Conservation (phyloP, 2,888 invertebrate species). For the Allophyes oxyacanthae region DNA sequence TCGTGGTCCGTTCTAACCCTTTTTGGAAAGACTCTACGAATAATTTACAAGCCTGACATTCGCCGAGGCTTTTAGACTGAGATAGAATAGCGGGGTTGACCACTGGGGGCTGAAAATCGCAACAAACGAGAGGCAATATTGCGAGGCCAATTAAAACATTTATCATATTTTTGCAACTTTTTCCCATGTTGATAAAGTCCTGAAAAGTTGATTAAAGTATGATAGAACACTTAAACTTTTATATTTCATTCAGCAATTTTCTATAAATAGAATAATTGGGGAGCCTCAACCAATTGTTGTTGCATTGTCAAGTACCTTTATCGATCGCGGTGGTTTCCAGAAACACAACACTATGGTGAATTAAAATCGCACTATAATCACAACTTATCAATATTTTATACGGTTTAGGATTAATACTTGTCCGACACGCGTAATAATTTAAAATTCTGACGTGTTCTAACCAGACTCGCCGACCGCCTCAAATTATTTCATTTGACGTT, state of each 20-base stretch:
- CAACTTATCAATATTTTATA: slow-evolving; percentile 25
- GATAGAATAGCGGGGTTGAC: slow-evolving; percentile 72
- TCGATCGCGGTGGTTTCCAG: slow-evolving; percentile 51
- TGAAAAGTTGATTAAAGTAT: slow-evolving; percentile 61
- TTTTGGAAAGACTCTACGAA: slow-evolving; percentile 93
- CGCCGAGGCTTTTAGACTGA: slow-evolving; percentile 89
- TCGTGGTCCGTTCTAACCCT: slow-evolving; percentile 94
- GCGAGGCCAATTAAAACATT: slow-evolving; percentile 48
- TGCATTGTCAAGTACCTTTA: slow-evolving; percentile 46
- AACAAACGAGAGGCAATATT: slow-evolving; percentile 58
- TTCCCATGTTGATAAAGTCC: slow-evolving; percentile 64
- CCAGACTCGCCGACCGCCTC: slow-evolving; percentile 66
- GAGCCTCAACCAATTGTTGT: slow-evolving; percentile 11
- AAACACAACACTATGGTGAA: slow-evolving; percentile 39
- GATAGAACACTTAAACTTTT: slow-evolving; percentile 17
- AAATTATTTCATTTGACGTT: slow-evolving; percentile 64
- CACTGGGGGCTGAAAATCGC: slow-evolving; percentile 66
- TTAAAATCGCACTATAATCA: slow-evolving; percentile 21
- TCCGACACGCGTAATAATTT: slow-evolving; percentile 49
- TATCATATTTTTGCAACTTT: slow-evolving; percentile 40
- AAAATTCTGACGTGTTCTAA: slow-evolving; percentile 81
- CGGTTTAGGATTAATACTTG: slow-evolving; percentile 35
- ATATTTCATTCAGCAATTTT: slow-evolving; percentile 56
- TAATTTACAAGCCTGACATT: slow-evolving; percentile 94
- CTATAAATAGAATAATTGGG: slow-evolving; percentile 25